Evolutionary conservation across 2,113 vertebrate species (phyloP), one percentile per base, ranked within the genome.

Genomic region (Mus spicilegus): DNA sequence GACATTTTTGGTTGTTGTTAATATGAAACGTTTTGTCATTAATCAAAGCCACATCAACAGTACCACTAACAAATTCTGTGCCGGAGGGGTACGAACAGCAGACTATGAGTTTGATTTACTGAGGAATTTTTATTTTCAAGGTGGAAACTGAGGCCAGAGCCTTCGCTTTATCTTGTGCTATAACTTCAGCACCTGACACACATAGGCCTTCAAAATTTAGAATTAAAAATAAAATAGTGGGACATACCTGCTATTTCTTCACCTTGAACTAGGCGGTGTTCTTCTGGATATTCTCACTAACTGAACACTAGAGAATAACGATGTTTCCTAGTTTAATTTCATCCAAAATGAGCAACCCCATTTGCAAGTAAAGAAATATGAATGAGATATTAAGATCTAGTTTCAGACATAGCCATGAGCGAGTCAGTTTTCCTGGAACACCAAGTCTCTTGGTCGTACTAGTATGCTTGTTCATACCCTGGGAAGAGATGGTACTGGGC

Each of bases 341-440:
- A 78, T 93, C 93, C 85, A 95, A 90, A 81, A 7, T 86, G 70
- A 67, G 61, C 58, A 94, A 67, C 6, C 39, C 54, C 24, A 73
- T 91, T 97, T 96, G 13, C 42, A 96, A 63, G 28, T 92, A 69
- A 73, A 28, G 54, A 95, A 89, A 93, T 86, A 56, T 2, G 95
- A 87, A 49, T 96, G 81, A 33, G 93, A 73, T 82, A n/a, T 80
- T 86, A 95, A 78, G n/a, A 90, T 70, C 28, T 70, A 96, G 49
- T 5, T 87, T 11, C 70, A 86, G 70, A 49, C 56, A 90, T 70
- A 96, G 39, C 22, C 19, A 81, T 30, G 22, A 88, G 93, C 91
- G 86, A 70, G 56, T 95, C 39, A 46, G 22, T 90, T 76, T 96
- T n/a, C 61, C 42, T 92, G 58, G 49, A 84, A 36, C 78, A 36